phyloP scores from a whole-genome alignment of 2,888 invertebrate genomes.

The Branchinecta sandiegonensis region DNA sequence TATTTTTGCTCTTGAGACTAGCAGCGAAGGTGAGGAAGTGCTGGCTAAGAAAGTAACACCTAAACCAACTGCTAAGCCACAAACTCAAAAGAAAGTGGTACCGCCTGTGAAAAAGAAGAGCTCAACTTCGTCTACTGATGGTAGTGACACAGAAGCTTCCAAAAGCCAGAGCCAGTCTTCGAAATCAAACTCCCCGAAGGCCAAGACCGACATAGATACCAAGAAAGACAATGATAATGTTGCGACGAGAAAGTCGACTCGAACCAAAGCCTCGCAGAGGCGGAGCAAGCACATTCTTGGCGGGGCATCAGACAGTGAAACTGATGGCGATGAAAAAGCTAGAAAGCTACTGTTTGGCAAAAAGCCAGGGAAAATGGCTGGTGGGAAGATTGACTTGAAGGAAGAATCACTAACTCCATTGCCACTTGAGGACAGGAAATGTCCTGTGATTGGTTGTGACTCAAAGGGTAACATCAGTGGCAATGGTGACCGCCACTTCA shows the following conservation, averaged over 20 bases:
- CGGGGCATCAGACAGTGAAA: slow-evolving; percentile 30
- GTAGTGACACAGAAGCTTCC: slow-evolving; percentile 24
- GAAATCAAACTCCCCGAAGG: slow-evolving; percentile 34
- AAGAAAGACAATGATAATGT: slow-evolving; percentile 26
- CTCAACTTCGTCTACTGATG: slow-evolving; percentile 18
- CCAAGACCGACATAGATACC: slow-evolving; percentile 31
- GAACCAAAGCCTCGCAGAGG: slow-evolving; percentile 49
- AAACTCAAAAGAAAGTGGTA: slow-evolving; percentile 30
- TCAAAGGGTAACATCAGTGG: slow-evolving; percentile 47
- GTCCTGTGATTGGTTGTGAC: slow-evolving; percentile 72
- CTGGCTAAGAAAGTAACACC: slow-evolving; percentile 27
- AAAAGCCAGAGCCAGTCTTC: slow-evolving; percentile 34
- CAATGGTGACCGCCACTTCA: slow-evolving; percentile 49
- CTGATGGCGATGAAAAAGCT: slow-evolving; percentile 29
- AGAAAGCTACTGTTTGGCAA: slow-evolving; percentile 18
- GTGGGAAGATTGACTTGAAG: slow-evolving; percentile 16
- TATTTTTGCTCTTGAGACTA: background rate
- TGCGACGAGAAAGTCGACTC: slow-evolving; percentile 47
- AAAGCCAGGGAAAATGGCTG: background rate
- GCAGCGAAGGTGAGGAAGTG: slow-evolving; percentile 44
- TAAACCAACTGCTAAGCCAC: slow-evolving; percentile 29
- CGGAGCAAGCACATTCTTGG: slow-evolving; percentile 31
- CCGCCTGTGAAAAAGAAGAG: slow-evolving; percentile 24
- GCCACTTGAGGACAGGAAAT: slow-evolving; percentile 48
- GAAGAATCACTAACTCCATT: slow-evolving; percentile 23